Base-by-base conservation (phyloP, 2,888 invertebrate genomes). In the Protophormia terraenovae region DNA sequence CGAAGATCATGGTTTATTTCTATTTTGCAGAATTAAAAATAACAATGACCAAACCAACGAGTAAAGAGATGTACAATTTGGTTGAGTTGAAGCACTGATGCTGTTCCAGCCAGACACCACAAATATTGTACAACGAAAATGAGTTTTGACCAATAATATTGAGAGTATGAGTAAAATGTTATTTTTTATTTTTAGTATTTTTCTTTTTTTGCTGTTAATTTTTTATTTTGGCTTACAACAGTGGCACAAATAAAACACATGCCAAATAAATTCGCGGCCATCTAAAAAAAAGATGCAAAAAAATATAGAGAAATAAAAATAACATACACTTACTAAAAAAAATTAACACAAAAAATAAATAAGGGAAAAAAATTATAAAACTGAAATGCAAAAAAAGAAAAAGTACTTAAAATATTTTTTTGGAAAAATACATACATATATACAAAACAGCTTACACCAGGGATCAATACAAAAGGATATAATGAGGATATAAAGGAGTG, bases 221-320 rank as follows among this genome's bases (percentile, higher is more conserved):
- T 60, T 60, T 76, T 32, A 38, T 73, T 55, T 67, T 35, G 60
- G 72, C 60, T 72, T 64, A 75, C 73, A 80, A 73, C 78, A 75
- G 78, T 82, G 82, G 82, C 85, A 85, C 85, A 82, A 85, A 85
- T 85, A 85, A 82, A 85, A 82, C 78, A 85, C 77, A 85, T 85
- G 85, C 85, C 85, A 85, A 85, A 85, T 85, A 79, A 85, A 82
- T 85, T 82, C 82, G 85, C 75, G 85, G 85, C 78, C 82, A 82
- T 85, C 85, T 85, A 85, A 78, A 82, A 76, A 83, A 82, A 72
- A 47, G 47, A n/a, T n/a, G n/a, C n/a, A n/a, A n/a, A n/a, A n/a
- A n/a, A n/a, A n/a, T n/a, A n/a, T 27, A 66, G 1, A 38, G 14
- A 66, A 83, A 69, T 27, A 67, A 75, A 78, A 73, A 69, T 72